These are phyloP conservation scores for Oncopodura yosiiana DNA, from an alignment of 1,140 invertebrate genomes.

Conservation along the genomic window DNA sequence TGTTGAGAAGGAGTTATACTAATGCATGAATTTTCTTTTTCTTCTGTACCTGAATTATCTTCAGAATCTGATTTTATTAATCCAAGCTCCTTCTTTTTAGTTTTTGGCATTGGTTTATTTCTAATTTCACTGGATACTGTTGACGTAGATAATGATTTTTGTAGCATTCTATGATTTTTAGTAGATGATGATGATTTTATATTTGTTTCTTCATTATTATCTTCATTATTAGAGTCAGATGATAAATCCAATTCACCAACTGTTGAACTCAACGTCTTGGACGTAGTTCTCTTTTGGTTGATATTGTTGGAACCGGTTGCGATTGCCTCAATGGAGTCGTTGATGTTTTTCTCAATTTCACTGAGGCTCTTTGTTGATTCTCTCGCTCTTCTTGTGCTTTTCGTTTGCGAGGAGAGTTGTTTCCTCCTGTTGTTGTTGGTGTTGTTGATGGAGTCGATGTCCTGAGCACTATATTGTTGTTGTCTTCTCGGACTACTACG, in stretches of 20 bases:
- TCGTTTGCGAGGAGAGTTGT: conserved; percentile 24
- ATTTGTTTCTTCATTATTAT: background rate
- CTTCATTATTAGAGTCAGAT: conserved; percentile 27
- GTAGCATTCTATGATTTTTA: background rate
- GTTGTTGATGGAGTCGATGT: background rate
- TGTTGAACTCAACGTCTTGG: conserved; percentile 27
- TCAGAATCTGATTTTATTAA: conserved; percentile 19
- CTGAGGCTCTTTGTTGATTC: conserved; percentile 27
- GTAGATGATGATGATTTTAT: background rate
- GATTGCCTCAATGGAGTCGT: background rate
- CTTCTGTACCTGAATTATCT: conserved; percentile 24
- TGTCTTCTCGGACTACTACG: background rate
- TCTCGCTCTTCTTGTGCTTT: conserved; percentile 31
- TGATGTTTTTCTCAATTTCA: conserved; percentile 16
- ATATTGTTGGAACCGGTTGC: background rate
- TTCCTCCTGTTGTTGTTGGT: background rate
- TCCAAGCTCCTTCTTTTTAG: conserved; percentile 20
- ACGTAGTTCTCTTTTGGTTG: conserved; percentile 27
- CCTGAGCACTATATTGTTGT: too few relatives aligned
- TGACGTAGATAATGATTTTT: background rate
- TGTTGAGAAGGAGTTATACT: background rate
- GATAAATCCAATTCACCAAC: conserved; percentile 26
- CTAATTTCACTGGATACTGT: background rate
- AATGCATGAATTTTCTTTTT: conserved; percentile 32
- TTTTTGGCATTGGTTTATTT: conserved; percentile 22